Evolutionary conservation across 2,113 vertebrate genomes (phyloP), one percentile per base, ranked within the genome.

Genomic region (Nothocercus nigrocapillus): DNA sequence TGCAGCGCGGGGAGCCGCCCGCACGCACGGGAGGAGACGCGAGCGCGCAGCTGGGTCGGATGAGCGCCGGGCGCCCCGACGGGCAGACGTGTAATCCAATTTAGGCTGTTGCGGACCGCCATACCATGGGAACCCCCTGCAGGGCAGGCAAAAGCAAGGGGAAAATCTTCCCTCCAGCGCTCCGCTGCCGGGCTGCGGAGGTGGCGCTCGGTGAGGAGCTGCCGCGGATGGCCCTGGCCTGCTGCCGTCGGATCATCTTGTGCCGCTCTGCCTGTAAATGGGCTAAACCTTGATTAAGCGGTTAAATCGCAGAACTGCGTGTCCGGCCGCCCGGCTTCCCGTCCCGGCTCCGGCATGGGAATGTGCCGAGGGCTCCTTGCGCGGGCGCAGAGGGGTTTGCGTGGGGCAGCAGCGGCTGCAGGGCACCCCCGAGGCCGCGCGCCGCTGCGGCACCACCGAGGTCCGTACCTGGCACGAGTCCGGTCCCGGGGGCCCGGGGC

Each of bases 101-200:
- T 72, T 44, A 56, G 58, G 13, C 36, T 76, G 0, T 21, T 72
- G 72, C 42, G 24, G 56, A 59, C 19, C n/a, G 24, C 19, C 0
- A 0, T 44, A 24, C 32, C 0, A 0, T 44, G 45, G 69, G 66
- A 42, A 58, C 27, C 16, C 36, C 36, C 61, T 87, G 40, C 69
- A 66, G 62, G 10, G 27, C 67, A 68, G 42, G n/a, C 44, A 63
- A 56, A 74, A 53, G 24, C 0, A 0, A 70, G 13, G 36, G 45
- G 67, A 68, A 36, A 85, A 45, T 79, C 70, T 54, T 89, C 27
- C 32, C 13, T 70, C 75, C 47, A 1, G 0, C 14, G 11, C 7
- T 0, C 66, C 45, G 9, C 7, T 62, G 78, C 11, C 40, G 66
- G 6, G 76, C 76, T 66, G 38, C 56, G 68, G 58, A 70, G 47